These are phyloP conservation scores for Augochlora pura DNA, from an alignment of 1,140 invertebrate genomes.

Conservation along the genomic window DNA sequence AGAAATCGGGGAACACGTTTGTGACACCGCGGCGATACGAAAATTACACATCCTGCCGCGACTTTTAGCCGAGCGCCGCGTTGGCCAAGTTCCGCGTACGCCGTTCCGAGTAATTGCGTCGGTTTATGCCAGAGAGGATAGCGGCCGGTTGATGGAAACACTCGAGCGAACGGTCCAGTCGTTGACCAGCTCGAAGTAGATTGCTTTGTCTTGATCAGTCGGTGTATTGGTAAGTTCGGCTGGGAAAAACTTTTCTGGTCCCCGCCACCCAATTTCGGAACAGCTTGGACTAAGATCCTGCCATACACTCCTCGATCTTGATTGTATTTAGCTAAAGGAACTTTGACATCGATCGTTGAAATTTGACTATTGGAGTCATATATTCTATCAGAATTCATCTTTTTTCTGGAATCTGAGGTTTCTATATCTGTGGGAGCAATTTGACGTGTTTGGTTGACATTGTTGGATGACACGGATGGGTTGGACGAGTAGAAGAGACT, in stretches of 20 bases:
- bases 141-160: not conserved
- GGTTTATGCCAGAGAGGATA: not conserved
- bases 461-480: too few species aligned
- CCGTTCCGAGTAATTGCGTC: slow-evolving; percentile 6
- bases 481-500: too few species aligned
- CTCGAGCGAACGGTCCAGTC: not conserved
- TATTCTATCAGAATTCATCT: too few species aligned
- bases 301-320: too few species aligned
- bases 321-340: too few species aligned
- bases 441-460: too few species aligned
- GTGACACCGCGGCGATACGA: slow-evolving; percentile 36
- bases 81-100: slow-evolving; percentile 17
- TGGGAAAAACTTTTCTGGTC: not conserved
- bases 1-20: slow-evolving; percentile 38
- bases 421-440: too few species aligned
- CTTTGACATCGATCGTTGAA: too few species aligned
- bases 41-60: slow-evolving; percentile 30
- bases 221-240: not conserved
- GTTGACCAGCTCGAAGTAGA: slow-evolving; percentile 15
- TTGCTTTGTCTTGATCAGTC: not conserved
- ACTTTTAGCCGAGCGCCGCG: not conserved
- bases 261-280: too few species aligned
- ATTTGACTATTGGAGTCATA: too few species aligned
- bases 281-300: too few species aligned
- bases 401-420: too few species aligned